phyloP scores from a whole-genome alignment of 2,888 invertebrate genomes.

The Nebria brevicollis region DNA sequence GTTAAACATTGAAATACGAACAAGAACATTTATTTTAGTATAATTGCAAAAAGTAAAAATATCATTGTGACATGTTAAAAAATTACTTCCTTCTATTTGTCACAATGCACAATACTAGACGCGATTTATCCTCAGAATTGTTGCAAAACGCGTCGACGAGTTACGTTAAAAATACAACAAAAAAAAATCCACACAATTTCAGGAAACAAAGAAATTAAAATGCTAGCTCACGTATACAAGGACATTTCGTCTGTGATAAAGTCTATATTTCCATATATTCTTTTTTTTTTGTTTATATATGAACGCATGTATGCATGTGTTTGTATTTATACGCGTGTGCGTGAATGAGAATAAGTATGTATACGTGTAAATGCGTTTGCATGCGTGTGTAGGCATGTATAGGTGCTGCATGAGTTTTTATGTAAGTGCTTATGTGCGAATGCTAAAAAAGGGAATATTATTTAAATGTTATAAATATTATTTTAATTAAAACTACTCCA shows the following conservation, averaged over 20 bases:
- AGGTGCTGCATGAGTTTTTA: too few species aligned
- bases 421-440: too few species aligned
- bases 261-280: not conserved
- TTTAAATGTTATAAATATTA: too few species aligned
- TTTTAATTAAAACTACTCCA: too few species aligned
- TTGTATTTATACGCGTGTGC: not conserved
- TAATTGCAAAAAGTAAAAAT: not conserved
- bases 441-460: too few species aligned
- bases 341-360: not conserved
- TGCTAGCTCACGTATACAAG: slow-evolving; percentile 27
- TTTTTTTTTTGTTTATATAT: not conserved
- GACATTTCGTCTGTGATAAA: not conserved
- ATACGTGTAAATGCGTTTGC: not conserved
- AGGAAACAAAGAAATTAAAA: slow-evolving; percentile 45
- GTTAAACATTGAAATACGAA: too few species aligned
- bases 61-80: slow-evolving; percentile 32
- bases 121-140: slow-evolving; percentile 43
- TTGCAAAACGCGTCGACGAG: slow-evolving; percentile 28
- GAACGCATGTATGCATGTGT: not conserved
- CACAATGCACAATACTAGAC: slow-evolving; percentile 41
- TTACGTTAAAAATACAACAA: not conserved
- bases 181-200: slow-evolving; percentile 22
- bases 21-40: not conserved
- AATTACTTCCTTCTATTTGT: slow-evolving; percentile 44
- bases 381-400: too few species aligned